A percentile compares a stretch with the other conserved stretches of the same genome.
Evolutionary conservation across 2,888 invertebrate species (phyloP).

Genomic region (Calameuta filiformis): DNA sequence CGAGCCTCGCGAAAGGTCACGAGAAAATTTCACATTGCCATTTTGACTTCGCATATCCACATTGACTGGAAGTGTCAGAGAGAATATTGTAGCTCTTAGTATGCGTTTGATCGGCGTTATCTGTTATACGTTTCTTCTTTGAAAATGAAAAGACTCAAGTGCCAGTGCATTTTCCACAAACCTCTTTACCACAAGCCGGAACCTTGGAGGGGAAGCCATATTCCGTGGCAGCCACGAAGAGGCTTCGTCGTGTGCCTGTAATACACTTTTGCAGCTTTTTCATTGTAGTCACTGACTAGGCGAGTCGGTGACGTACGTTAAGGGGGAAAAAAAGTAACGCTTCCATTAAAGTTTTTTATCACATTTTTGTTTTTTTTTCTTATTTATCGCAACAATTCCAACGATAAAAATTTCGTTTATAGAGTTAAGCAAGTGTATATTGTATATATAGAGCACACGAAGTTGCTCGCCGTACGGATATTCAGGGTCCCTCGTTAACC

Average conservation of each 20-base stretch:
- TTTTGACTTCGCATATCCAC: too few relatives aligned
- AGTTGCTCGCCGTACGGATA: neutral
- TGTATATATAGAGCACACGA: too few relatives aligned
- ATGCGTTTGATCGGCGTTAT: too few relatives aligned
- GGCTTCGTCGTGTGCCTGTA: neutral
- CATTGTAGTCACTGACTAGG: neutral
- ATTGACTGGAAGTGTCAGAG: too few relatives aligned
- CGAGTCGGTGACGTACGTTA: neutral
- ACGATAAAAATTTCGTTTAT: too few relatives aligned
- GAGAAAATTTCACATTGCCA: neutral
- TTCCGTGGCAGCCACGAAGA: conserved; percentile 21
- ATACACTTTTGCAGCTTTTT: neutral
- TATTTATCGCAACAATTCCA: too few relatives aligned
- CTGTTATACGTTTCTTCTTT: too few relatives aligned
- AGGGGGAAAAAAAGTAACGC: neutral
- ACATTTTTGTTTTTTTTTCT: neutral
- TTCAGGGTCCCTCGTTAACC: conserved; percentile 23
- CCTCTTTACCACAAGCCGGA: neutral
- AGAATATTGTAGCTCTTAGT: too few relatives aligned
- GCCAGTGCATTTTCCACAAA: neutral
- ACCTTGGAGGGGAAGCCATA: conserved; percentile 39
- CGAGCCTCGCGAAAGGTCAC: neutral
- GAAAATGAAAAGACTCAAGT: neutral
- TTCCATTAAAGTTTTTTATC: neutral
- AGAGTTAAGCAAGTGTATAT: too few relatives aligned